A percentile compares a stretch with the other conserved stretches of the same genome.
These are phyloP conservation scores for Hylomyscus alleni DNA, from an alignment of 2,797 vertebrate species.

Conservation along the genomic window DNA sequence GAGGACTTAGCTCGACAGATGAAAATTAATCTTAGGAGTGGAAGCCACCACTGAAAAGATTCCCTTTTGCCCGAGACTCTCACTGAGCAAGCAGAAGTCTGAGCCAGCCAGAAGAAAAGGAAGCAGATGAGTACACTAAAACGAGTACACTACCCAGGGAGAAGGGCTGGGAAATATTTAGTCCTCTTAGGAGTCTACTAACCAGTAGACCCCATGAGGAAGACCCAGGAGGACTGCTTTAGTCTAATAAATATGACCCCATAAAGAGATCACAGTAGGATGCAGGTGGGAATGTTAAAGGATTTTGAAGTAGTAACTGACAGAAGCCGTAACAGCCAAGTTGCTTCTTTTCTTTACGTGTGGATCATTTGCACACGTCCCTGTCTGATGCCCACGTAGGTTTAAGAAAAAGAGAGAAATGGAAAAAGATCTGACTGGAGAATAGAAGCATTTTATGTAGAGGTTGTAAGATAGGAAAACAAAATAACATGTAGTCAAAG, in stretches of 20 bases:
- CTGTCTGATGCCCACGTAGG: neutral
- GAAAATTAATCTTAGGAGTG: neutral
- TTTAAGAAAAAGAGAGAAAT: neutral
- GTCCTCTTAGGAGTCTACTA: neutral
- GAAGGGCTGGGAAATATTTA: neutral
- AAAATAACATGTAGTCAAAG: constrained; percentile 6
- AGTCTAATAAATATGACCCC: neutral
- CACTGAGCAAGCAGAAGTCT: neutral
- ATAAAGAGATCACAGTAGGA: neutral
- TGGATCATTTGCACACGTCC: neutral
- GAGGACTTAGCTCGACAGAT: neutral
- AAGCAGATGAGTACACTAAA: neutral
- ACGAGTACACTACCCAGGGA: too few relatives aligned
- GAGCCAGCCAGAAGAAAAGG: neutral
- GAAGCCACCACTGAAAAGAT: neutral
- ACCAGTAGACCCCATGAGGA: neutral
- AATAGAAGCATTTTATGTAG: constrained; percentile 30
- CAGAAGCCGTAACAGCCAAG: neutral
- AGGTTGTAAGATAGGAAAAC: constrained; percentile 9
- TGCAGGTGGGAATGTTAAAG: neutral
- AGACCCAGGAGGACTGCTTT: neutral
- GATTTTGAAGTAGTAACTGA: constrained; percentile 16
- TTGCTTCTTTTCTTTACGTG: neutral
- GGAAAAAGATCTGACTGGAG: neutral
- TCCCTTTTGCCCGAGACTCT: neutral